Percentiles rank a stretch among this genome's conserved stretches.
phyloP scores from a whole-genome alignment of 2,797 vertebrate genomes.

The Cygnus olor region DNA sequence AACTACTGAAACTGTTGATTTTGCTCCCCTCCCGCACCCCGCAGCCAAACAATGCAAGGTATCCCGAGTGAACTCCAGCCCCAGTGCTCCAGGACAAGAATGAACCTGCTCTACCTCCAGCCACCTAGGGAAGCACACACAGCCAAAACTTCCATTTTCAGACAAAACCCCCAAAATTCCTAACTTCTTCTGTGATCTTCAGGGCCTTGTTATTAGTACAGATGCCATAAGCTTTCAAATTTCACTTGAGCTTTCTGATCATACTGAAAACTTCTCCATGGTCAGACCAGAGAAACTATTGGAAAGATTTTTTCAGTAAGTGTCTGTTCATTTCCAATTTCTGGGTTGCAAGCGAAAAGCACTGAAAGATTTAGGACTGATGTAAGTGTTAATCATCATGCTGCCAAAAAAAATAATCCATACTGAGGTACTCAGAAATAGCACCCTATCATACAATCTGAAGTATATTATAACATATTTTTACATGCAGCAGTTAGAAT shows the following conservation, averaged over 20 bases:
- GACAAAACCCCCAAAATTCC: neutral
- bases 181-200: neutral
- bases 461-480: slow-evolving; percentile 19
- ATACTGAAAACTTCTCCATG: neutral
- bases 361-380: neutral
- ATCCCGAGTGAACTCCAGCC: neutral
- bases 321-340: neutral
- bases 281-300: neutral
- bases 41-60: neutral
- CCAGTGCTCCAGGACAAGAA: neutral
- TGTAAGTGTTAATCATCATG: neutral
- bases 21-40: neutral
- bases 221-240: neutral
- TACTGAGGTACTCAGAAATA: neutral
- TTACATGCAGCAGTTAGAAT: neutral
- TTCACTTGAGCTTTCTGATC: neutral
- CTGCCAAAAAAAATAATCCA: neutral
- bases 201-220: neutral
- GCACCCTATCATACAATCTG: neutral
- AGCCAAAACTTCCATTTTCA: neutral
- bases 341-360: neutral
- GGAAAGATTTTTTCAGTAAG: neutral
- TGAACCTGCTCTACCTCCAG: neutral
- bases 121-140: neutral
- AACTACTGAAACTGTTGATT: neutral